Percentiles rank a stretch among this genome's conserved stretches.
These are phyloP conservation scores for Proteles cristata DNA, from an alignment of 2,113 vertebrate genomes.

Conservation along the genomic window DNA sequence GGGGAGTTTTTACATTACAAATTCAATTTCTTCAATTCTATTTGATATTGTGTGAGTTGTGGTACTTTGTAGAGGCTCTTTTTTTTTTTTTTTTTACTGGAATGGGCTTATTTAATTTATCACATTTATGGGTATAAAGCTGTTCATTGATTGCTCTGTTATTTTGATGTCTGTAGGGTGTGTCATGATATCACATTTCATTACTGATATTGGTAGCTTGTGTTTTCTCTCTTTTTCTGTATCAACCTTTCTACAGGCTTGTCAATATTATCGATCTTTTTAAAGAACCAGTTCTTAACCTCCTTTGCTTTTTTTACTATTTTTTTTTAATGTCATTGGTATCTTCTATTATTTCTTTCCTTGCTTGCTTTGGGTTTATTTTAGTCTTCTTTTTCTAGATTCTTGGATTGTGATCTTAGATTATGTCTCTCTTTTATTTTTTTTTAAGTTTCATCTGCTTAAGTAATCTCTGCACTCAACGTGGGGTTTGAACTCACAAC, in stretches of 20 bases:
- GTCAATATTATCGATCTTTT: background rate
- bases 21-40: background rate
- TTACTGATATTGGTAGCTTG: background rate
- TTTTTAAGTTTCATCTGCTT: background rate
- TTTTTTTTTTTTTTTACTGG: background rate
- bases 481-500: background rate
- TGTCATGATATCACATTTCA: background rate
- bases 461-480: background rate
- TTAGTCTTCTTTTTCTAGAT: background rate
- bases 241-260: background rate
- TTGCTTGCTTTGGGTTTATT: background rate
- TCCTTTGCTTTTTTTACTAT: background rate
- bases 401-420: background rate
- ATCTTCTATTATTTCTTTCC: background rate
- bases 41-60: background rate
- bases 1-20: background rate
- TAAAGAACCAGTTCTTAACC: background rate
- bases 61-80: too few species aligned
- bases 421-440: background rate
- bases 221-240: background rate
- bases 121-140: background rate
- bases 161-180: background rate
- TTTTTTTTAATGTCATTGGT: background rate
- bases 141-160: background rate
- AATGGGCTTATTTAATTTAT: background rate